phyloP scores from a whole-genome alignment of 1,140 invertebrate genomes.

The Micrasema longulum region DNA sequence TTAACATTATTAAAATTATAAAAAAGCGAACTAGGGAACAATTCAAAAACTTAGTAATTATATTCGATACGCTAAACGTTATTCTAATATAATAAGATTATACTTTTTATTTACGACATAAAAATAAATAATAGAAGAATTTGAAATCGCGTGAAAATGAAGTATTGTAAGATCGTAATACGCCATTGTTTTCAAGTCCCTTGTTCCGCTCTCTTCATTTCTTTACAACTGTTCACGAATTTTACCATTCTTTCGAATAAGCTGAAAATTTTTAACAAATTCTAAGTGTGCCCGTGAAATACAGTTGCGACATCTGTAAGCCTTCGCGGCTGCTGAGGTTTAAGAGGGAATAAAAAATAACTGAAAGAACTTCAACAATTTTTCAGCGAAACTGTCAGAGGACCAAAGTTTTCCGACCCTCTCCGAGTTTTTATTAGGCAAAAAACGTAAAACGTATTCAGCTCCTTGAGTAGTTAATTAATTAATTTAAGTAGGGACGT shows the following conservation, averaged over 20 bases:
- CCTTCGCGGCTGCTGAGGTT: slow-evolving; percentile 25
- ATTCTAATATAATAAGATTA: too few relatives aligned
- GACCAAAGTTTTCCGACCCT: slow-evolving; percentile 21
- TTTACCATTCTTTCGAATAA: slow-evolving; percentile 26
- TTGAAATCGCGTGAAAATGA: neutral
- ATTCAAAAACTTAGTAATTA: too few relatives aligned
- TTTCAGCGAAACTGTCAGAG: slow-evolving; percentile 52
- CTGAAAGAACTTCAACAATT: slow-evolving; percentile 50
- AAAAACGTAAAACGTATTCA: neutral
- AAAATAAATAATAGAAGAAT: too few relatives aligned
- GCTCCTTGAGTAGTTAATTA: neutral
- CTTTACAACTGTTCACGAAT: slow-evolving; percentile 12
- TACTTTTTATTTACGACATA: too few relatives aligned
- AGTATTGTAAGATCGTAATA: neutral
- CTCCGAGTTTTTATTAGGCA: neutral
- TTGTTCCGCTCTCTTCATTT: slow-evolving; percentile 26
- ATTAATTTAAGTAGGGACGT: too few relatives aligned
- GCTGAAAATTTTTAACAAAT: slow-evolving; percentile 39
- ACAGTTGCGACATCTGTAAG: slow-evolving; percentile 48
- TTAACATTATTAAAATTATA: too few relatives aligned
- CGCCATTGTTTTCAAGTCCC: slow-evolving; percentile 21
- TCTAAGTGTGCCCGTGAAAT: slow-evolving; percentile 44
- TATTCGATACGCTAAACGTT: too few relatives aligned
- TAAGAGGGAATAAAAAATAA: slow-evolving; percentile 39
- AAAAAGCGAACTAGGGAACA: too few relatives aligned